phyloP scores from a whole-genome alignment of 2,113 vertebrate genomes.

The Lasiurus cinereus region DNA sequence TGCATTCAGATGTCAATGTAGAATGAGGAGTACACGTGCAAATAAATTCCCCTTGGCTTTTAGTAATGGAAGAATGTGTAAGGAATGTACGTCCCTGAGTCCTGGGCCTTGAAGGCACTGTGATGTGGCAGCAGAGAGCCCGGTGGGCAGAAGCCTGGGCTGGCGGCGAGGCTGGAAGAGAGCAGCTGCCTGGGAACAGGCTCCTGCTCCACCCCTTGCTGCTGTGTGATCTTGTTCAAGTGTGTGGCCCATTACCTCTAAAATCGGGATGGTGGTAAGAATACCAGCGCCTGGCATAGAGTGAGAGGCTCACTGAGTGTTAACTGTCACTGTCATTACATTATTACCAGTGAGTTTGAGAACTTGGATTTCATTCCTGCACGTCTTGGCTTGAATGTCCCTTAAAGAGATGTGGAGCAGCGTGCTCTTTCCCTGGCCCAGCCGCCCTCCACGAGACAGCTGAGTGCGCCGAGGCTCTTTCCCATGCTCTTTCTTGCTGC shows the following conservation, averaged over 20 bases:
- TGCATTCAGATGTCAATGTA: fast-evolving
- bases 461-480: not conserved
- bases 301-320: not conserved
- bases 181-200: not conserved
- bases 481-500: fast-evolving
- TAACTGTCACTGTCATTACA: not conserved
- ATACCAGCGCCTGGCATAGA: not conserved
- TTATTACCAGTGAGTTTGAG: not conserved
- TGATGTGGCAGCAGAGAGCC: not conserved
- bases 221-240: not conserved
- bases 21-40: fast-evolving
- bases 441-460: fast-evolving
- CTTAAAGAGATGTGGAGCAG: not conserved
- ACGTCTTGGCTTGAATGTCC: not conserved
- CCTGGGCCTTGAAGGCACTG: not conserved
- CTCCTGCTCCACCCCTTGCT: not conserved
- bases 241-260: not conserved
- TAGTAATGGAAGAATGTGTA: too few relatives aligned
- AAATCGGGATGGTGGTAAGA: not conserved
- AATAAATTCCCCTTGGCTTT: not conserved
- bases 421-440: not conserved
- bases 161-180: not conserved
- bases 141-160: not conserved
- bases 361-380: not conserved
- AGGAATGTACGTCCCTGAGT: not conserved